phyloP scores from a whole-genome alignment of 2,113 vertebrate species.

The Neolamprologus tretocephalus region DNA sequence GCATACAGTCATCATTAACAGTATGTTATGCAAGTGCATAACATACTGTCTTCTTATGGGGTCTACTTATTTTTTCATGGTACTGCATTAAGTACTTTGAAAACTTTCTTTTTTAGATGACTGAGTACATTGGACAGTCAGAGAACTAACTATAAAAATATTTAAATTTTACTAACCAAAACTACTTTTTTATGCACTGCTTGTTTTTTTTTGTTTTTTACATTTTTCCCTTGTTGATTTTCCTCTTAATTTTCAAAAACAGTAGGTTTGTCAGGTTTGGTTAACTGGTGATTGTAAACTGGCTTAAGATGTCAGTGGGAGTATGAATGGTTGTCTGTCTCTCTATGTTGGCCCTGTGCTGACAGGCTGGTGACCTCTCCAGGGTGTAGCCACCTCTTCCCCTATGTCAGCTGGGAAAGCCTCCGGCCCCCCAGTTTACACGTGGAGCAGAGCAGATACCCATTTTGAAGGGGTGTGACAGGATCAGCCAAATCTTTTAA shows the following conservation, averaged over 20 bases:
- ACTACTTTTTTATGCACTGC: background rate
- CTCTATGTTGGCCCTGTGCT: background rate
- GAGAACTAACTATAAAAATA: background rate
- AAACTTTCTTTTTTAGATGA: background rate
- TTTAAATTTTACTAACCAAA: background rate
- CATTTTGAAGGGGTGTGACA: background rate
- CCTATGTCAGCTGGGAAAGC: background rate
- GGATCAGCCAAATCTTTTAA: background rate
- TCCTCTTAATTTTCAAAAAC: background rate
- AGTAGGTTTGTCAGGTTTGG: rapidly evolving
- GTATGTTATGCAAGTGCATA: background rate
- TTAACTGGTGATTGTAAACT: background rate
- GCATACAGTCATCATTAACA: background rate
- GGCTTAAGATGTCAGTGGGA: background rate
- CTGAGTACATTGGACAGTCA: background rate
- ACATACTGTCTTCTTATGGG: background rate
- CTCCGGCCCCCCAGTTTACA: background rate
- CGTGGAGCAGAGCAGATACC: background rate
- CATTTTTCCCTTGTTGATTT: background rate
- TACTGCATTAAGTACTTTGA: background rate
- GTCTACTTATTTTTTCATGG: background rate
- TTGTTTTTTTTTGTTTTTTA: background rate
- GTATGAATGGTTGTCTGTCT: background rate
- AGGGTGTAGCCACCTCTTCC: background rate
- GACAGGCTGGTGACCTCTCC: background rate